phyloP scores from a whole-genome alignment of 2,113 vertebrate genomes.

The Motacilla alba region DNA sequence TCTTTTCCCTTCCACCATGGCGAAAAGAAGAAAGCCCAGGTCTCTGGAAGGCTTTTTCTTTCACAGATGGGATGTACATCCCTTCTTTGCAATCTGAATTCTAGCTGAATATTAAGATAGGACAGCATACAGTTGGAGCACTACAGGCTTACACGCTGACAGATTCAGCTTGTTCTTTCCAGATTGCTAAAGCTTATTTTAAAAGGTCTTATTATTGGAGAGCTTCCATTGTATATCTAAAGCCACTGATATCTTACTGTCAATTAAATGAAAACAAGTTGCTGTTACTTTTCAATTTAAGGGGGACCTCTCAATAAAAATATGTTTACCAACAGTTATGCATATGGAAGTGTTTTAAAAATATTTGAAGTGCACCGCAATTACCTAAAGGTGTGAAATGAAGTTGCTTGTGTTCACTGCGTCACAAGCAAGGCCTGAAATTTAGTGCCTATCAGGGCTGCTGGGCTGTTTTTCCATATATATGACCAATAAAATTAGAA shows the following conservation, averaged over 20 bases:
- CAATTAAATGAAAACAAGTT: slow-evolving; percentile 47
- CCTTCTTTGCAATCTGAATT: not conserved
- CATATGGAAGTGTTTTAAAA: not conserved
- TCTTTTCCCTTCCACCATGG: not conserved
- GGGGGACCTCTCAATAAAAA: slow-evolving; percentile 16
- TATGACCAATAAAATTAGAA: not conserved
- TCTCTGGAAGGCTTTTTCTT: not conserved
- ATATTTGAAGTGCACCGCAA: not conserved
- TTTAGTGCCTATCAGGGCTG: not conserved
- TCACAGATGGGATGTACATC: not conserved
- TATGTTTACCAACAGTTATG: slow-evolving; percentile 9
- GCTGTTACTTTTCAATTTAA: slow-evolving; percentile 30
- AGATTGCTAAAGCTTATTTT: slow-evolving; percentile 32
- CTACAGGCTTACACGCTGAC: not conserved
- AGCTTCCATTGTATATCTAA: slow-evolving; percentile 51
- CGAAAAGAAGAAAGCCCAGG: not conserved
- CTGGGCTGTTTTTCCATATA: not conserved
- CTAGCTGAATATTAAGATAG: not conserved
- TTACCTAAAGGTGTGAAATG: slow-evolving; percentile 35
- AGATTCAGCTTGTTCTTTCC: slow-evolving; percentile 13
- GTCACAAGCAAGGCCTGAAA: not conserved
- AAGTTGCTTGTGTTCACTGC: not conserved
- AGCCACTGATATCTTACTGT: slow-evolving; percentile 29
- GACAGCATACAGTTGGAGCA: not conserved
- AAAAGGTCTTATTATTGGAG: slow-evolving; percentile 37